Conservation (phyloP, 2,888 invertebrate species). For the Augiades crinisus region DNA sequence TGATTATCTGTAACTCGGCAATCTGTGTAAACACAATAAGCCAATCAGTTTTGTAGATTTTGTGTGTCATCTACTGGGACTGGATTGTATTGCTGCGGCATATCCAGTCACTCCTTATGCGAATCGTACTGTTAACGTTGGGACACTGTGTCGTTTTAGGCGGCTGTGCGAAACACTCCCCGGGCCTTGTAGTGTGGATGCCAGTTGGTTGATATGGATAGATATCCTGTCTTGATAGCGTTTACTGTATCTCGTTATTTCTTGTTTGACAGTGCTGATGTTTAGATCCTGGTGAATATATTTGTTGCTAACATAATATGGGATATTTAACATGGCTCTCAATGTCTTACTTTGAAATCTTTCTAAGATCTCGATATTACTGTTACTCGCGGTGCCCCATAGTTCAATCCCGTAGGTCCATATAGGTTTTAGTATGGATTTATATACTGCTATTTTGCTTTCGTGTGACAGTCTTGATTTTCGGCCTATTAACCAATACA, state of each 20-base stretch:
- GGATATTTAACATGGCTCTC: not conserved
- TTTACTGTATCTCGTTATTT: not conserved
- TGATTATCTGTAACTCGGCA: too few species aligned
- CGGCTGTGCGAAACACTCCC: not conserved
- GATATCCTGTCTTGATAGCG: not conserved
- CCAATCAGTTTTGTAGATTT: too few species aligned
- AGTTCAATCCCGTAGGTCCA: not conserved
- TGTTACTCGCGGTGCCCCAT: not conserved
- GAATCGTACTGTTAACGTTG: too few species aligned
- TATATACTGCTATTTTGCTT: too few species aligned
- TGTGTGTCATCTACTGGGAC: too few species aligned
- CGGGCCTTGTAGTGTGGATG: not conserved
- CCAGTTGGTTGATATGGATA: not conserved
- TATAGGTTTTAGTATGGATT: not conserved
- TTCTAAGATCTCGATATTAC: not conserved
- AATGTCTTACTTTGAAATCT: not conserved
- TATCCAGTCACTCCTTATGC: too few species aligned
- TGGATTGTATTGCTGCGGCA: too few species aligned
- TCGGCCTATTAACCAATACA: too few species aligned
- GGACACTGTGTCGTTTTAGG: too few species aligned
- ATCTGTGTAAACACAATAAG: too few species aligned
- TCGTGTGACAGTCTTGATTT: too few species aligned
- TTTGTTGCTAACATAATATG: not conserved
- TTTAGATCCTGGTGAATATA: not conserved
- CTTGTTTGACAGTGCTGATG: not conserved